Evolutionary conservation across 1,140 invertebrate species (phyloP).

Genomic region (Platyura marginata): DNA sequence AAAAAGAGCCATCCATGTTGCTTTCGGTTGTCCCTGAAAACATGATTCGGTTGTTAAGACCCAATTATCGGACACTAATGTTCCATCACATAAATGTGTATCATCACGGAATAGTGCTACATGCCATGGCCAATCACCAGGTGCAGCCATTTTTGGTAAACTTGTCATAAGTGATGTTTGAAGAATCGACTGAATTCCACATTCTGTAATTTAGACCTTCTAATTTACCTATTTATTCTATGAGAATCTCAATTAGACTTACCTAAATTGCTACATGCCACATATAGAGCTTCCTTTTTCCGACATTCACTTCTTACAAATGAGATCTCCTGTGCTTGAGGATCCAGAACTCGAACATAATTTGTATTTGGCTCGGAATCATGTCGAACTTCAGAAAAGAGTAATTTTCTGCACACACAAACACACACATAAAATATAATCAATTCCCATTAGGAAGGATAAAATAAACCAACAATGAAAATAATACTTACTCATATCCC

Average conservation of each 20-base stretch:
- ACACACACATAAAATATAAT: background rate
- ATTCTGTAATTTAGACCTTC: constrained; percentile 33
- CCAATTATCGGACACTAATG: constrained; percentile 60
- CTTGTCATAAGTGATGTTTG: constrained; percentile 26
- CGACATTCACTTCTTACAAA: constrained; percentile 58
- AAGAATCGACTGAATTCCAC: constrained; percentile 51
- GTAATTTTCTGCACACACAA: background rate
- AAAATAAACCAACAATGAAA: background rate
- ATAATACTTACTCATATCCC: constrained; percentile 43
- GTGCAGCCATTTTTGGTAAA: constrained; percentile 45
- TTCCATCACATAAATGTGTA: constrained; percentile 74
- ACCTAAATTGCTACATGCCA: constrained; percentile 60
- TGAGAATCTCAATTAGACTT: too few species aligned
- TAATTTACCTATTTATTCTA: background rate
- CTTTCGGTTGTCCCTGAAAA: constrained; percentile 73
- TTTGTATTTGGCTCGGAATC: constrained; percentile 31
- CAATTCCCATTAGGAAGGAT: too few species aligned
- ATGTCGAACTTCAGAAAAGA: constrained; percentile 28
- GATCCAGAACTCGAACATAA: constrained; percentile 64
- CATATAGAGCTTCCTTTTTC: constrained; percentile 57
- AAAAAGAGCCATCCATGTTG: constrained; percentile 63
- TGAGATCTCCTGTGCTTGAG: constrained; percentile 56
- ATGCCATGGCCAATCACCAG: constrained; percentile 82
- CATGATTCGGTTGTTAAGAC: constrained; percentile 74
- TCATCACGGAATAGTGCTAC: constrained; percentile 64